These are phyloP conservation scores for Semaprochilodus insignis DNA, from an alignment of 2,797 vertebrate species.

Conservation along the genomic window DNA sequence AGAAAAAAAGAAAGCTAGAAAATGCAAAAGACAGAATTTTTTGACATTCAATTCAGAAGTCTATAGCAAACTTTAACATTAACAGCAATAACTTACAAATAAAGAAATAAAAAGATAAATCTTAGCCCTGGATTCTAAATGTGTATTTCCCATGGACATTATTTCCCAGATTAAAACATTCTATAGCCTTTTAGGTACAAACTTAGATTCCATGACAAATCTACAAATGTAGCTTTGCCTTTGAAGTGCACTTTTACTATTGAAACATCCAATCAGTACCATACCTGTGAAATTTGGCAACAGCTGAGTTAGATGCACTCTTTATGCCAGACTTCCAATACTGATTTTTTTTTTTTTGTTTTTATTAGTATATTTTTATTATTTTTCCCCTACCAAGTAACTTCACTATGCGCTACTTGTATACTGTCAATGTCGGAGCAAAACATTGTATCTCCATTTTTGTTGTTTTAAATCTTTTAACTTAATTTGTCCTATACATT, in stretches of 20 bases:
- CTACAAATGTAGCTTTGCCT: slow-evolving; percentile 22
- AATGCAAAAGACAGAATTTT: slow-evolving; percentile 16
- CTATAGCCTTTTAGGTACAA: slow-evolving; percentile 56
- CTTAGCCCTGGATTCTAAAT: slow-evolving; percentile 33
- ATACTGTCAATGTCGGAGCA: slow-evolving; percentile 10
- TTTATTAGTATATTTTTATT: slow-evolving; percentile 30
- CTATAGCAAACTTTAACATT: slow-evolving; percentile 30
- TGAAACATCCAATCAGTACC: slow-evolving; percentile 59
- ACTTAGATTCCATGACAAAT: slow-evolving; percentile 38
- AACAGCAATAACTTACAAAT: slow-evolving; percentile 56
- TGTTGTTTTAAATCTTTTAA: too few species aligned
- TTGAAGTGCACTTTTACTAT: slow-evolving; percentile 54
- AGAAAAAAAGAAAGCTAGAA: slow-evolving; percentile 18
- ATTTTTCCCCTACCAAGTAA: slow-evolving; percentile 55
- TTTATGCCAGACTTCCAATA: slow-evolving; percentile 20
- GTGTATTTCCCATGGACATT: slow-evolving; percentile 52
- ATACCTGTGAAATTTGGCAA: slow-evolving; percentile 47
- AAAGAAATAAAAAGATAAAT: slow-evolving; percentile 42
- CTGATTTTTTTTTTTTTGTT: background rate
- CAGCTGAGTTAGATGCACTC: slow-evolving; percentile 11
- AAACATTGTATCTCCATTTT: too few species aligned
- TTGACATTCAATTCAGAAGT: slow-evolving; percentile 45
- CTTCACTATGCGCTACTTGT: slow-evolving; percentile 65
- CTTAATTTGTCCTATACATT: too few species aligned
- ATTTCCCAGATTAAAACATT: slow-evolving; percentile 46